Conservation (phyloP, 2,888 invertebrate species). For the Plebejus argus region DNA sequence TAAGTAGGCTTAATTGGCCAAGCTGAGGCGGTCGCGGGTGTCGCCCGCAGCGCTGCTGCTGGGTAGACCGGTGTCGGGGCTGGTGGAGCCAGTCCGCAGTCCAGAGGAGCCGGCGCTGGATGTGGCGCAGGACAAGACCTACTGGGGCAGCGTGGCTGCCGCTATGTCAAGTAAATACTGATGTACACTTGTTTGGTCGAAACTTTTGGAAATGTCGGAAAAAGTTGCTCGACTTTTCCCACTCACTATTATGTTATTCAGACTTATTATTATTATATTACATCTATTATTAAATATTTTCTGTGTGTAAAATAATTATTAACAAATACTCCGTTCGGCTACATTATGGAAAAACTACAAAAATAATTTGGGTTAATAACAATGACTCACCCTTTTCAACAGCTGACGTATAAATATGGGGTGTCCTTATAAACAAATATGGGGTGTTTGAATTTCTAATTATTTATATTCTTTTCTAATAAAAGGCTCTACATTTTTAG, state of each 20-base stretch:
- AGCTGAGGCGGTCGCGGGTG: slow-evolving; percentile 75
- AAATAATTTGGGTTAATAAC: neutral
- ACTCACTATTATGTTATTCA: no score
- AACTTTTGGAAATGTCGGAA: neutral
- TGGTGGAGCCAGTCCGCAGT: slow-evolving; percentile 71
- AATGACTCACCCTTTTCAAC: slow-evolving; percentile 26
- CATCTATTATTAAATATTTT: neutral
- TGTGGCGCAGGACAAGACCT: slow-evolving; percentile 77
- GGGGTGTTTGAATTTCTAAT: neutral
- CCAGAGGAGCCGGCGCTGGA: slow-evolving; percentile 75
- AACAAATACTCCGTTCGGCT: neutral
- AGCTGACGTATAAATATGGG: slow-evolving; percentile 12
- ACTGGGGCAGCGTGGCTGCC: slow-evolving; percentile 72
- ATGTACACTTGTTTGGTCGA: neutral
- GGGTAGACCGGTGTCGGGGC: slow-evolving; percentile 77
- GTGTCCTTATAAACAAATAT: neutral
- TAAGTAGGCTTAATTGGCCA: slow-evolving; percentile 48
- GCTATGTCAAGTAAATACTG: slow-evolving; percentile 64
- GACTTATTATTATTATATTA: no score
- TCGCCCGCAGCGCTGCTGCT: slow-evolving; percentile 80
- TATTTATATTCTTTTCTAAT: neutral
- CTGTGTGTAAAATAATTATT: neutral
- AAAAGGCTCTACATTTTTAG: neutral
- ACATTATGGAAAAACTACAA: neutral
- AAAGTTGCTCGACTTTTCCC: neutral